Base-by-base conservation (phyloP, 2,888 invertebrate genomes). In the Erebia ligea region DNA sequence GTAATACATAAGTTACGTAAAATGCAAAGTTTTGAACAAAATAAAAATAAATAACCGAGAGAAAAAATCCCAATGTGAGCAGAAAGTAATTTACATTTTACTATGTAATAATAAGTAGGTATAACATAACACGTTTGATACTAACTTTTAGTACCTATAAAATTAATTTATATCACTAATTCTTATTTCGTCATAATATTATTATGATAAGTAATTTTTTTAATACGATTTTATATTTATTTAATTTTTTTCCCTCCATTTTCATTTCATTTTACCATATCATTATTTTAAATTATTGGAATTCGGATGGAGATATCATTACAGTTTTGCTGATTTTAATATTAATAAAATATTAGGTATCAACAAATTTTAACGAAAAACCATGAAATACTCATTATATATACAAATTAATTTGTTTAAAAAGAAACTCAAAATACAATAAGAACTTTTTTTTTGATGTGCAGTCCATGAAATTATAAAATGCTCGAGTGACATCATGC, bases 181-280 rank as follows among this genome's bases (percentile, higher is more conserved):
- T 57, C 13, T 25, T 57, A 25, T 57, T 17, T 13, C 19, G 0
- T 56, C 21, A 17, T 59, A 42, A 59, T n/a, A 34, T 59, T 15
- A 15, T 34, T 17, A 40, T 10, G n/a, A 42, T 42, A 42, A 45
- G n/a, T 21, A 11, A 45, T 62, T 34, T 73, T 66, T 73, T 68
- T 67, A 58, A 19, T 68, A 68, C 67, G 71, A 48, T 73, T 67
- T 74, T 70, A 45, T 54, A 15, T 65, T 70, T 67, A 40, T 70
- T 66, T 62, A 63, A 67, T 67, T 71, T 73, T 76, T 71, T 73
- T 68, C 69, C 68, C 58, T 64, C 50, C 50, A 58, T 67, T 69
- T 64, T 72, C 67, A 66, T 70, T 75, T 76, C 17, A 42, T 79
- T 80, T 81, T 83, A 84, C 82, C 81, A 84, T 82, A 82, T 82